Evolutionary conservation across 2,888 invertebrate species (phyloP), one percentile per base, ranked within the genome.

Genomic region (Acronicta psi): DNA sequence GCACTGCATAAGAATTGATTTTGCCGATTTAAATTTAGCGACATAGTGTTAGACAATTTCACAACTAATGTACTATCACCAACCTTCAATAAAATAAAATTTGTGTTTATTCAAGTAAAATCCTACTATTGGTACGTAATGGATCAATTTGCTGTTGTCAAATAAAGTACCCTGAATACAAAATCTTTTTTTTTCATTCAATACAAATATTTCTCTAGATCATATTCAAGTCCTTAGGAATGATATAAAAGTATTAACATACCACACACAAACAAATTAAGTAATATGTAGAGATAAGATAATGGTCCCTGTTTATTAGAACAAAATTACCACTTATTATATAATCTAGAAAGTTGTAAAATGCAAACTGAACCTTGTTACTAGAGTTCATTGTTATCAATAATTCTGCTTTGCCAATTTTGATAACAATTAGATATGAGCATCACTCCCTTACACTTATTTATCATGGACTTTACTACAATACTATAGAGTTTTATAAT

Each of bases 1-100:
- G 85, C 86, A 87, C 87, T 79, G 79, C 69, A 46, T 77, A 83
- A 67, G 81, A 86, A 84, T 85, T 86, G 83, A 83, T 76, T 80
- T 77, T 67, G 76, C 75, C 38, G 72, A 78, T 73, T 79, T 77
- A 59, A 76, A 66, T 41, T 59, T 72, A 64, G 66, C 42, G 25
- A 57, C 40, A 56, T 75, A 65, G 70, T 58, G 10, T 41, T 73
- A 70, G 70, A 61, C 52, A 56, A 71, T 46, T 56, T 57, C 64
- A 70, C 69, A 72, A 62, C 65, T 69, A 71, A 57, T 73, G 69
- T 67, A 69, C 59, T 29, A 29, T 29, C 11, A 29, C 3, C 3
- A 1, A 10, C 11, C 11, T 29, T 29, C 29, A 29, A 29, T 29
- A 29, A 11, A 29, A 11, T 11, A 29, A 3, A 29, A 10, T 11